These are phyloP conservation scores for Trematomus bernacchii DNA, from an alignment of 2,797 vertebrate genomes.

Conservation along the genomic window DNA sequence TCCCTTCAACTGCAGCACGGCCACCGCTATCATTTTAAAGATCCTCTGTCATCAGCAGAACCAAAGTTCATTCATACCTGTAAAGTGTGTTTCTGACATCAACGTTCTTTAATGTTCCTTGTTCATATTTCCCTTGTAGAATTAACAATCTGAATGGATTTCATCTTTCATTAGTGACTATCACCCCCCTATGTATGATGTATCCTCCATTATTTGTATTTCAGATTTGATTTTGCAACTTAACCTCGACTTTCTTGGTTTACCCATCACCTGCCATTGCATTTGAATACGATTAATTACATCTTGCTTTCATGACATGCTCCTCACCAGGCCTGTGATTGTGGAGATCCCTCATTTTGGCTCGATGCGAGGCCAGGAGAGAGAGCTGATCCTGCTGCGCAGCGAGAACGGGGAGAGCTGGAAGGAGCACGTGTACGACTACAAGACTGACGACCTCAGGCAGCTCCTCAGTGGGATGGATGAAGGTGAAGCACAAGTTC, in stretches of 20 bases:
- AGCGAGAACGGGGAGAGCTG: slow-evolving; percentile 97
- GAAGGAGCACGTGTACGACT: slow-evolving; percentile 98
- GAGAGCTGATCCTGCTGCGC: slow-evolving; percentile 96
- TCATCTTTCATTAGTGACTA: background rate
- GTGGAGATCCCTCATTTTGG: slow-evolving; percentile 99
- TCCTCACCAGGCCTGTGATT: slow-evolving; percentile 92
- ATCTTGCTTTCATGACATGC: slow-evolving; percentile 47
- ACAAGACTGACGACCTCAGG: slow-evolving; percentile 90
- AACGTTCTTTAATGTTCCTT: background rate
- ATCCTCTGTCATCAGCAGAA: slow-evolving; percentile 41
- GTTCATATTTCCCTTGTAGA: slow-evolving; percentile 12
- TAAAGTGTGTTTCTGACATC: background rate
- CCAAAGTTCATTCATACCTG: slow-evolving; percentile 34
- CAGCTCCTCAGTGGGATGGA: slow-evolving; percentile 98
- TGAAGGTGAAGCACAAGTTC: slow-evolving; percentile 87
- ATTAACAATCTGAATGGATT: background rate
- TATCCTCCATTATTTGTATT: slow-evolving; percentile 10
- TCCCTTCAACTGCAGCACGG: slow-evolving; percentile 55
- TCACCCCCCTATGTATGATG: background rate
- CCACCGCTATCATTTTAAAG: slow-evolving; percentile 31
- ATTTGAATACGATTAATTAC: slow-evolving; percentile 16
- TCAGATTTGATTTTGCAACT: slow-evolving; percentile 5
- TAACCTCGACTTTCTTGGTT: slow-evolving; percentile 1
- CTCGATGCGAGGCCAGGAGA: slow-evolving; percentile 96
- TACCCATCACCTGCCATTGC: background rate